Base-by-base conservation (phyloP, 2,113 vertebrate species). In the Odocoileus hemionus region DNA sequence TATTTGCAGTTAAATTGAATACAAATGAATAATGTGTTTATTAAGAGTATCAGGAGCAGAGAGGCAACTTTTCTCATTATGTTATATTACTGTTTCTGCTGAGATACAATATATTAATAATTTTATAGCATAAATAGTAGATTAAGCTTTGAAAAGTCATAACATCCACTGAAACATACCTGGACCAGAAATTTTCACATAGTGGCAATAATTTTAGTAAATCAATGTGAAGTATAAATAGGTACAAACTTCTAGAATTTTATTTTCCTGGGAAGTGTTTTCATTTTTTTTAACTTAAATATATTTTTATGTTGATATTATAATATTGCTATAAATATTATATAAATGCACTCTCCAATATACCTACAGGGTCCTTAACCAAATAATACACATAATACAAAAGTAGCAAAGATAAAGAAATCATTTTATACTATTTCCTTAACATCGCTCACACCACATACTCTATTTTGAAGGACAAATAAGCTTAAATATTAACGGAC, bases 1-100 rank as follows among this genome's bases (percentile, higher is more conserved):
- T 91, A 70, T 96, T 97, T 98, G 91, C 87, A 97, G 93, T 95
- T 92, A 91, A 96, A 97, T n/a, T 95, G 88, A 98, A 98, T 95
- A 96, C 98, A 98, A 97, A 97, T 89, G 52, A 97, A 61, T 95
- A 97, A 98, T 95, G 90, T 89, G 94, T 55, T 86, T 95, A 96
- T 96, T 97, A 96, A 95, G 80, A 45, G 60, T 89, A 98, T 97
- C 90, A 95, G 39, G 95, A 97, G 79, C 7, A 0, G 57, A 97
- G 61, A 70, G 94, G 74, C 25, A 97, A 88, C 91, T 97, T 98
- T 97, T 97, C 91, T 98, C 98, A 92, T 26, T 90, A 93, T 92
- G 7, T 83, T 97, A 96, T 94, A 90, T 85, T 78, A 97, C 82
- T 74, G 28, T 57, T 98, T 96, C 36, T 86, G 83, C 96, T 98